These are phyloP conservation scores for Vireo altiloquus DNA, from an alignment of 2,113 vertebrate species.

Conservation along the genomic window DNA sequence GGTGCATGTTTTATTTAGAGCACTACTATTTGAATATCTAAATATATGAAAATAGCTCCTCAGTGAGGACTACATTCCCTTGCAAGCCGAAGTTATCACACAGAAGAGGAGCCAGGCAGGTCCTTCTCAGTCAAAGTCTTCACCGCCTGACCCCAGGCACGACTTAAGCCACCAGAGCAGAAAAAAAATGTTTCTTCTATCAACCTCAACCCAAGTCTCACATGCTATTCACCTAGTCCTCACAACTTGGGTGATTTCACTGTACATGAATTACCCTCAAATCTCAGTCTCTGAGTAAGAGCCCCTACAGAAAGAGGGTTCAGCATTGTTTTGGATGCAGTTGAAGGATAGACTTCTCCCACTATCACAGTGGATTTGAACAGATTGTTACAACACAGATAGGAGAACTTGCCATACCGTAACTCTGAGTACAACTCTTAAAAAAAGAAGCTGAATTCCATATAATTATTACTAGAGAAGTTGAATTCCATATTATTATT, in stretches of 20 bases:
- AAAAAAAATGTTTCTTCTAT: not conserved
- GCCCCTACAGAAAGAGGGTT: not conserved
- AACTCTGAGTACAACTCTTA: not conserved
- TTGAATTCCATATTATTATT: not conserved
- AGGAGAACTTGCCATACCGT: not conserved
- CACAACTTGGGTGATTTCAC: not conserved
- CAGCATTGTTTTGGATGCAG: not conserved
- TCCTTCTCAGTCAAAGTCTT: not conserved
- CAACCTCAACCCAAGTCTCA: not conserved
- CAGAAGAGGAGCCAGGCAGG: not conserved
- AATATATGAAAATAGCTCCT: not conserved
- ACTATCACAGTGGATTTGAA: not conserved
- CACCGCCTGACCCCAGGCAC: not conserved
- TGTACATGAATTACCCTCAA: not conserved
- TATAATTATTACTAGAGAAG: not conserved
- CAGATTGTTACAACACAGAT: accelerated
- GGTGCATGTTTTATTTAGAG: not conserved
- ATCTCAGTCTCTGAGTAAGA: not conserved
- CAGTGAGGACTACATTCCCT: not conserved
- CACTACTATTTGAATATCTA: not conserved
- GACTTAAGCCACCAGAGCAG: not conserved
- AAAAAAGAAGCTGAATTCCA: not conserved
- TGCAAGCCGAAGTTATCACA: not conserved
- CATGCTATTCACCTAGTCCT: not conserved
- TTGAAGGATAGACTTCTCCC: not conserved